Conservation (phyloP, 2,888 invertebrate genomes). For the Catocala fraxini region DNA sequence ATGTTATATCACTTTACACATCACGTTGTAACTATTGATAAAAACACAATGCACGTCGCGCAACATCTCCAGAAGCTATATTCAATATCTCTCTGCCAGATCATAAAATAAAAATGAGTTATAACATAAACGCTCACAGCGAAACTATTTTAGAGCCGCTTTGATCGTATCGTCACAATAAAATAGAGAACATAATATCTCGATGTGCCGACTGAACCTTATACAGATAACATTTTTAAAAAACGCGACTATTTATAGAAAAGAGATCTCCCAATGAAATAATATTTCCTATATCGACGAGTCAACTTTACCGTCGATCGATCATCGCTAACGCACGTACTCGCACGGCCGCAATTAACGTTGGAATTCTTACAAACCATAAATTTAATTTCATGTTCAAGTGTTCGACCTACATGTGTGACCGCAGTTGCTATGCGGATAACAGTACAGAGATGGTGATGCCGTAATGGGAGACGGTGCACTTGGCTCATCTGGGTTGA, state of each 20-base stretch:
- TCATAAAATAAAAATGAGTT: constrained; percentile 27
- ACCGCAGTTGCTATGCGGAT: constrained; percentile 76
- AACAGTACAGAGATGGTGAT: constrained; percentile 74
- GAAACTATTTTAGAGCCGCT: constrained; percentile 24
- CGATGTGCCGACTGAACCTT: constrained; percentile 14
- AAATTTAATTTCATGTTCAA: constrained; percentile 77
- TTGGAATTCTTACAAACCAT: constrained; percentile 72
- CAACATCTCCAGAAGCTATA: constrained; percentile 9
- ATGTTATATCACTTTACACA: not conserved
- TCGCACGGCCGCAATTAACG: constrained; percentile 62
- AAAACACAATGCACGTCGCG: constrained; percentile 36
- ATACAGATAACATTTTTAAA: constrained; percentile 3
- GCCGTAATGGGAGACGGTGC: constrained; percentile 60
- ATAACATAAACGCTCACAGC: constrained; percentile 21
- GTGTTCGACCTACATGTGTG: constrained; percentile 77
- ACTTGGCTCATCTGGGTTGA: constrained; percentile 72
- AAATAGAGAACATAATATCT: constrained; percentile 20
- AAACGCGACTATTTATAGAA: not conserved
- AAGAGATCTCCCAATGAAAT: not conserved
- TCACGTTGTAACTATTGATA: constrained; percentile 4
- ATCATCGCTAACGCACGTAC: constrained; percentile 33
- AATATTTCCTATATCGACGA: not conserved
- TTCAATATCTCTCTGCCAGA: constrained; percentile 10
- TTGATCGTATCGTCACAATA: constrained; percentile 25
- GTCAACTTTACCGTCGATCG: constrained; percentile 17